These are phyloP conservation scores for Pelagia noctiluca DNA, from an alignment of 30 jellyfish, hydroid and myxozoan species.

Conservation along the genomic window DNA sequence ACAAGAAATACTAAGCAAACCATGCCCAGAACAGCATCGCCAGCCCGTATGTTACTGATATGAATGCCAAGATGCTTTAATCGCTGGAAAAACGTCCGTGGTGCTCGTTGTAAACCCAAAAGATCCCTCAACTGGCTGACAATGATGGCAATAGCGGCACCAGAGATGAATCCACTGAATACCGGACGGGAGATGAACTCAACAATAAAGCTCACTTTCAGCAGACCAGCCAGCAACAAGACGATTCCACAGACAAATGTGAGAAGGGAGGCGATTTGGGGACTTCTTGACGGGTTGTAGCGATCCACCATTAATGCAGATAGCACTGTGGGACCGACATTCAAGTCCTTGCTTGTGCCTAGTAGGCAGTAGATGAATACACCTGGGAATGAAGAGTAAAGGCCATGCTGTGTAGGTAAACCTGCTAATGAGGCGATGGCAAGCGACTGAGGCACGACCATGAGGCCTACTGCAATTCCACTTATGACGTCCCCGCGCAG, in stretches of 20 bases:
- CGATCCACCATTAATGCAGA: slow-evolving; percentile 69
- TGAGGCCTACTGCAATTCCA: slow-evolving; percentile 83
- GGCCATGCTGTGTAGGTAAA: slow-evolving; percentile 85
- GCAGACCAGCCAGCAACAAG: slow-evolving; percentile 59
- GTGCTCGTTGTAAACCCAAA: slow-evolving; percentile 69
- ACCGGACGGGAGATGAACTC: slow-evolving; percentile 83
- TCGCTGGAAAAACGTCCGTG: slow-evolving; percentile 52
- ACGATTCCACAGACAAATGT: slow-evolving; percentile 71
- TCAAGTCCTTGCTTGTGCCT: slow-evolving; percentile 85
- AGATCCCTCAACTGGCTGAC: slow-evolving; percentile 63
- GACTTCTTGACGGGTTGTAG: slow-evolving; percentile 24
- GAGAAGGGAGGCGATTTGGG: slow-evolving; percentile 68
- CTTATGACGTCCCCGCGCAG: slow-evolving; percentile 78
- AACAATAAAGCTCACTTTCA: slow-evolving; percentile 69
- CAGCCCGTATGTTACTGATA: slow-evolving; percentile 46
- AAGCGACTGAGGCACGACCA: slow-evolving; percentile 83
- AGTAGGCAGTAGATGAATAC: slow-evolving; percentile 72
- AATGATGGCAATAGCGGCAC: slow-evolving; percentile 67
- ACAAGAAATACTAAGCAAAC: slow-evolving; percentile 44
- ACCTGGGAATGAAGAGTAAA: slow-evolving; percentile 83
- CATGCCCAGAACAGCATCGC: slow-evolving; percentile 82
- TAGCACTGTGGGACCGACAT: slow-evolving; percentile 84
- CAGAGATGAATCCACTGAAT: slow-evolving; percentile 84
- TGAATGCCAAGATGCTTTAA: slow-evolving; percentile 48
- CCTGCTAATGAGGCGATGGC: slow-evolving; percentile 91